phyloP scores from a whole-genome alignment of 2,888 invertebrate genomes.

The Cataglyphis cursor region DNA sequence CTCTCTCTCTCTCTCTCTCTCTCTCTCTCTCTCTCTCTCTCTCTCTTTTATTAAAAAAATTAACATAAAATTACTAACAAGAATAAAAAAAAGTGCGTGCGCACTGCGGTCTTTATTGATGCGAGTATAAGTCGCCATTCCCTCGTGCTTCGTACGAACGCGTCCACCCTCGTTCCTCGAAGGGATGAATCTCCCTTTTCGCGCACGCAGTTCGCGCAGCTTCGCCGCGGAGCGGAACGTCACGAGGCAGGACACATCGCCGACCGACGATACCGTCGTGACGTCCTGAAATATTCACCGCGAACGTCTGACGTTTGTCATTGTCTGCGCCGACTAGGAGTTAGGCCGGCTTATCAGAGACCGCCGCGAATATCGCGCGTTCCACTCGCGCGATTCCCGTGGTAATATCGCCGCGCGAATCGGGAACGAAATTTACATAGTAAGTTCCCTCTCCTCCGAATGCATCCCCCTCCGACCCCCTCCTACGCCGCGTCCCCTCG shows the following conservation, averaged over 20 bases:
- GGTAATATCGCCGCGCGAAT: constrained; percentile 55
- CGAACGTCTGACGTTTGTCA: constrained; percentile 59
- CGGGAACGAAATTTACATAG: constrained; percentile 71
- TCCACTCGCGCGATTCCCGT: constrained; percentile 32
- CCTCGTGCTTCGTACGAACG: not conserved
- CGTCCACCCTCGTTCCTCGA: constrained; percentile 29
- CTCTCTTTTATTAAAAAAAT: not conserved
- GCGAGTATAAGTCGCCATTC: constrained; percentile 15
- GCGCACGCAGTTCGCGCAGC: constrained; percentile 51
- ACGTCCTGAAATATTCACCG: constrained; percentile 67
- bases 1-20: not conserved
- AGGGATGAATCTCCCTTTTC: not conserved
- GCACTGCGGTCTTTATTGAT: constrained; percentile 11
- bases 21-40: not conserved
- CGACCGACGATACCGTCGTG: constrained; percentile 47
- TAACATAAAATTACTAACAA: not conserved
- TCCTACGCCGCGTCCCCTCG: constrained; percentile 18
- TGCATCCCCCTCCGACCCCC: constrained; percentile 34
- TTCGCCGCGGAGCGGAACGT: constrained; percentile 54
- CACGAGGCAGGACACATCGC: constrained; percentile 54
- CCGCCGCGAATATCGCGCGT: constrained; percentile 34
- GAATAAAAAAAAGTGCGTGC: constrained; percentile 3
- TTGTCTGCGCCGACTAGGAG: constrained; percentile 42
- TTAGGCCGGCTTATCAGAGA: constrained; percentile 39
- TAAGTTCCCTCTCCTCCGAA: constrained; percentile 53